phyloP scores from a whole-genome alignment of 2,113 vertebrate genomes.

The Equus przewalskii region DNA sequence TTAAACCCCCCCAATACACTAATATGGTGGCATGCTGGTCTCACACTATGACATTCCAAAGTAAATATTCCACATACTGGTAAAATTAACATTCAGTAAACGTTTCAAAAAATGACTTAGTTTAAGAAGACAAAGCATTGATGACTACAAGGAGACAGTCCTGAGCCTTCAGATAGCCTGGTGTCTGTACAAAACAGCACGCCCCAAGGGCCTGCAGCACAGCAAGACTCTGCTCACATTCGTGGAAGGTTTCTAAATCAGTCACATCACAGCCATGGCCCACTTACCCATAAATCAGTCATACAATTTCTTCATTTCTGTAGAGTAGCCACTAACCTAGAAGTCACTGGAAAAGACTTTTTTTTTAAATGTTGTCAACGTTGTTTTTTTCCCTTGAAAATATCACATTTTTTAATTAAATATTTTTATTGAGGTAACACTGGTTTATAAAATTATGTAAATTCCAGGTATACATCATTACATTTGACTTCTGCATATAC shows the following conservation, averaged over 20 bases:
- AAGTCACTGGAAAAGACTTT: background rate
- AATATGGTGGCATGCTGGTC: background rate
- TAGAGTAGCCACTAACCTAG: background rate
- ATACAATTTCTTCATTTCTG: background rate
- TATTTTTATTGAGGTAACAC: no score
- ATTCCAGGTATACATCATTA: no score
- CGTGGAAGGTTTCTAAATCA: background rate
- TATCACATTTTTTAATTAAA: no score
- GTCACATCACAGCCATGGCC: background rate
- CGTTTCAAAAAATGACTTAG: background rate
- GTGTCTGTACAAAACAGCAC: background rate
- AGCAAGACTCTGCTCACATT: background rate
- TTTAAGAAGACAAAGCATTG: background rate
- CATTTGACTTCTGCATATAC: no score
- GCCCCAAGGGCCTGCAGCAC: no score
- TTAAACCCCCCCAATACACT: background rate
- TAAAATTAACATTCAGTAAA: slow-evolving; percentile 42
- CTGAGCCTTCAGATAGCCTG: background rate
- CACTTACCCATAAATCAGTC: background rate
- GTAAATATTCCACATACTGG: background rate
- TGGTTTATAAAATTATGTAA: no score
- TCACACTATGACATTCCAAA: slow-evolving; percentile 13
- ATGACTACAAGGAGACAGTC: background rate
- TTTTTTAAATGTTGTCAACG: no score
- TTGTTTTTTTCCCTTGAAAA: no score